A percentile compares a stretch with the other conserved stretches of the same genome.
Evolutionary conservation across 2,888 invertebrate species (phyloP).

Genomic region (Caenorhabditis auriculariae): DNA sequence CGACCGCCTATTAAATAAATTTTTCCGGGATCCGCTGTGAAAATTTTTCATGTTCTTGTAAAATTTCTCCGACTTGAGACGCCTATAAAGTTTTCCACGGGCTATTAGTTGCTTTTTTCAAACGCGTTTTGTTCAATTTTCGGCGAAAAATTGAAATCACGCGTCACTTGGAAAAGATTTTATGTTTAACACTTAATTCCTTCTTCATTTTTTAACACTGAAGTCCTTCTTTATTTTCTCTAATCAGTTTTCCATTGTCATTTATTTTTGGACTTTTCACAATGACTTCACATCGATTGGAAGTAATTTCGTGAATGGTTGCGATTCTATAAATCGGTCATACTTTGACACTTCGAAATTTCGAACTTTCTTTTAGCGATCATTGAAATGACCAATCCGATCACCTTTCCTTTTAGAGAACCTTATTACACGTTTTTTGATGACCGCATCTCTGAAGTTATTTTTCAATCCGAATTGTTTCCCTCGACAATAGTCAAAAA

Average conservation of each 20-base stretch:
- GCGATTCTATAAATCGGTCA: slow-evolving; percentile 1
- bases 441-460: too few species aligned
- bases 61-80: slow-evolving; percentile 3
- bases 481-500: too few species aligned
- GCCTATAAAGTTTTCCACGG: background rate
- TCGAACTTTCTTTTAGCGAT: background rate
- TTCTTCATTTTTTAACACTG: too few species aligned
- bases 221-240: slow-evolving; percentile 10
- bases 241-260: background rate
- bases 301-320: background rate
- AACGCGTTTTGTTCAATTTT: too few species aligned
- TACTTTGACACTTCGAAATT: background rate
- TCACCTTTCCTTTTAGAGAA: too few species aligned
- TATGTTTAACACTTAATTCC: too few species aligned
- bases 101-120: too few species aligned
- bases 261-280: background rate
- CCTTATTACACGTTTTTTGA: too few species aligned
- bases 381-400: background rate
- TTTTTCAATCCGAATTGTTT: too few species aligned
- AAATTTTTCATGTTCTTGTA: slow-evolving; percentile 1
- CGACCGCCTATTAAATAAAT: too few species aligned
- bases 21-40: too few species aligned
- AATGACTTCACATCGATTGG: background rate
- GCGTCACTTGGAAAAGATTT: background rate
- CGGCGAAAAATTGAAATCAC: background rate